Conservation (phyloP, 2,888 invertebrate genomes). For the Philereme vetulata region DNA sequence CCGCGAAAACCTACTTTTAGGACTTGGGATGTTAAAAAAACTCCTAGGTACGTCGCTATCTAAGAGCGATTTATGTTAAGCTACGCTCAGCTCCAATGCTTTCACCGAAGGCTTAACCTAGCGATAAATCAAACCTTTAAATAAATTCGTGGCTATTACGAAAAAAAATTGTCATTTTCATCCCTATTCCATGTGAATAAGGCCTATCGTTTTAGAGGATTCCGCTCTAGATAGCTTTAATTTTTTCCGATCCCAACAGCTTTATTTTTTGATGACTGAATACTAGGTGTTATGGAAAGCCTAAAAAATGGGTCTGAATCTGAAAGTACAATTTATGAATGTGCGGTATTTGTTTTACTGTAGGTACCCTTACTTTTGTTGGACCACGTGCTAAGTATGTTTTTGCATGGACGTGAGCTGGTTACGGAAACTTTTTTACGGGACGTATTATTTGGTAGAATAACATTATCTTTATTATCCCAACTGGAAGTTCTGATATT, state of each 20-base stretch:
- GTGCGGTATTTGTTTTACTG: too few relatives aligned
- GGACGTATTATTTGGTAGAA: too few relatives aligned
- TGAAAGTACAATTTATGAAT: too few relatives aligned
- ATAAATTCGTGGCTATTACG: background rate
- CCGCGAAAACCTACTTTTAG: too few relatives aligned
- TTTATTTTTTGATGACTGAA: conserved; percentile 10
- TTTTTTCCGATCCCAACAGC: background rate
- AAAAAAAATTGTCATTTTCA: background rate
- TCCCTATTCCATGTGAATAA: conserved; percentile 3
- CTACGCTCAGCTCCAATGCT: background rate
- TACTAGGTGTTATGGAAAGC: conserved; percentile 2
- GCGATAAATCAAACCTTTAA: background rate
- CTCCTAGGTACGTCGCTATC: too few relatives aligned
- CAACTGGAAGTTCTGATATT: too few relatives aligned
- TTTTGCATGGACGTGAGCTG: too few relatives aligned
- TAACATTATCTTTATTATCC: too few relatives aligned
- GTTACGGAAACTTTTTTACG: too few relatives aligned
- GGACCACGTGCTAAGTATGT: too few relatives aligned
- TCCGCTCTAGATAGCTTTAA: background rate
- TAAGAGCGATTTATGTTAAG: background rate
- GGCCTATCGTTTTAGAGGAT: background rate
- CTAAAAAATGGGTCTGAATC: conserved; percentile 2
- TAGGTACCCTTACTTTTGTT: too few relatives aligned
- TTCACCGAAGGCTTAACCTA: background rate
- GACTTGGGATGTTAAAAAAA: too few relatives aligned